Evolutionary conservation across 2,797 vertebrate species (phyloP).

Genomic region (Muscicapa comitata): DNA sequence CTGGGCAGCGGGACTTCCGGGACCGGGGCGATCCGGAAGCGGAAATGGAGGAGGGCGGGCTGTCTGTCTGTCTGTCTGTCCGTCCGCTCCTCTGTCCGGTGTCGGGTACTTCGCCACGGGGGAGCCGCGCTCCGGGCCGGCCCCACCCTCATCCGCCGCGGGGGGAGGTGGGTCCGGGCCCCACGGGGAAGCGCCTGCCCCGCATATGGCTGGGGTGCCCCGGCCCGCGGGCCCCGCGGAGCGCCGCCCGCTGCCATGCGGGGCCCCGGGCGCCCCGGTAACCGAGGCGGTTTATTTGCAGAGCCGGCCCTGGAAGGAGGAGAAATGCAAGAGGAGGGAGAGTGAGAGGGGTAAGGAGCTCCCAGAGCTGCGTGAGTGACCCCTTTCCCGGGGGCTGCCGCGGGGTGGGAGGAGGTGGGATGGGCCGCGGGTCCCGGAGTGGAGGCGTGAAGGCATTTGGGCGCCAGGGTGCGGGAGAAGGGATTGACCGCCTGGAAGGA

Average conservation of each 20-base stretch:
- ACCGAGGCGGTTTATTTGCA: conserved; percentile 68
- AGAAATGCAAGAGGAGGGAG: conserved; percentile 72
- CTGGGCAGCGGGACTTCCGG: background rate
- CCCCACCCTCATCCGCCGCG: background rate
- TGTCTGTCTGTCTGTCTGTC: background rate
- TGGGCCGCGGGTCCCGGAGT: background rate
- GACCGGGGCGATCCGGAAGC: conserved; percentile 68
- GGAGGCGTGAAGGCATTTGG: accelerated
- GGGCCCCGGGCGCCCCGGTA: conserved; percentile 7
- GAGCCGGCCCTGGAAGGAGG: conserved; percentile 76
- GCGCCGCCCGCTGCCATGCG: background rate
- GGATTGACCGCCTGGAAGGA: background rate
- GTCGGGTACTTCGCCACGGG: background rate
- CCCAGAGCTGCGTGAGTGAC: background rate
- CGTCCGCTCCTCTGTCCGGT: background rate
- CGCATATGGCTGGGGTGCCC: background rate
- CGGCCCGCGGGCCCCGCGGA: background rate
- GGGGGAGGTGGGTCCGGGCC: conserved; percentile 5
- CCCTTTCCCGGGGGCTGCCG: background rate
- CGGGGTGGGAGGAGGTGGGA: background rate
- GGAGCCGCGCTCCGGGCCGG: background rate
- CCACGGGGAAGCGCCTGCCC: background rate
- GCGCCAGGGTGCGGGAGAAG: background rate
- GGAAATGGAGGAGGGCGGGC: conserved; percentile 63
- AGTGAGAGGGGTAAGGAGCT: conserved; percentile 70